A percentile compares a stretch with the other conserved stretches of the same genome.
phyloP scores from a whole-genome alignment of 2,113 vertebrate species.

The Phylloscopus trochiloides region DNA sequence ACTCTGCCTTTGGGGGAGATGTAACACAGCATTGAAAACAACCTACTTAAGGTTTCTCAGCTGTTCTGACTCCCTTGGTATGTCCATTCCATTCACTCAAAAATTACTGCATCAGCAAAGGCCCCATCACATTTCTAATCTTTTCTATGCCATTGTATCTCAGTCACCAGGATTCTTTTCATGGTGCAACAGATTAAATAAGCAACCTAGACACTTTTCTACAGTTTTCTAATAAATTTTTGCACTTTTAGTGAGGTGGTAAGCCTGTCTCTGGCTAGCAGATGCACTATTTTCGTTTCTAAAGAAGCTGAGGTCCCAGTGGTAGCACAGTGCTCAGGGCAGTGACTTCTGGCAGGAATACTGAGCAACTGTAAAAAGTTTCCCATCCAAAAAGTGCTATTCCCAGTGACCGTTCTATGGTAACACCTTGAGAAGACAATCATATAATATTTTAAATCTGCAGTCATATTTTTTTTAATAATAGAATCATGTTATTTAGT shows the following conservation, averaged over 20 bases:
- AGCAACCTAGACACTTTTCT: background rate
- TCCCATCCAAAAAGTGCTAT: background rate
- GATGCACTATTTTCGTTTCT: background rate
- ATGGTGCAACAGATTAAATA: background rate
- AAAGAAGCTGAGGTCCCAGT: background rate
- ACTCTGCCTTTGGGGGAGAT: background rate
- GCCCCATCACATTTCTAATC: background rate
- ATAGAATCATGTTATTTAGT: background rate
- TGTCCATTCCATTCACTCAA: background rate
- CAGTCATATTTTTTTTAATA: background rate
- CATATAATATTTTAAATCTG: background rate
- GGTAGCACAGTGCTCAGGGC: background rate
- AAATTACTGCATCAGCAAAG: background rate
- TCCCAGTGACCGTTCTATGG: background rate
- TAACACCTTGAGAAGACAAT: background rate
- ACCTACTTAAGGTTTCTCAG: background rate
- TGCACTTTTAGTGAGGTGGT: background rate
- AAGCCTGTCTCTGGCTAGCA: background rate
- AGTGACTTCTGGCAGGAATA: background rate
- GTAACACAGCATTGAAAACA: background rate
- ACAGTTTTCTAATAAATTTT: background rate
- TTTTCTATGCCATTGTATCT: background rate
- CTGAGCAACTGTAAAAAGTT: background rate
- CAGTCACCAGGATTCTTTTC: background rate
- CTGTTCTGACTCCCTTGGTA: background rate